Evolutionary conservation across 2,797 vertebrate species (phyloP).

Genomic region (Lepilemur ruficaudatus): DNA sequence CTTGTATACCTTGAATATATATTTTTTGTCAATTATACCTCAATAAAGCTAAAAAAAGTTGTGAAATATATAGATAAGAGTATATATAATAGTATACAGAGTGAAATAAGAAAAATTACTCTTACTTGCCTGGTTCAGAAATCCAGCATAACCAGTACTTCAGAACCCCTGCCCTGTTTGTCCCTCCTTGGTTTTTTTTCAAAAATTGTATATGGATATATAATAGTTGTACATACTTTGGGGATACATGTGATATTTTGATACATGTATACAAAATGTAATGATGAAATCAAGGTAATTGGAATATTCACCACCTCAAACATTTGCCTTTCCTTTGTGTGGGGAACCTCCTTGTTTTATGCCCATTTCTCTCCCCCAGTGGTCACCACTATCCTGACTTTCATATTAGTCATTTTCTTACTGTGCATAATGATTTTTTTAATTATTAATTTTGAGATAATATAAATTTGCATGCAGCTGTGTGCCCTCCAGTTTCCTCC

Average conservation of each 20-base stretch:
- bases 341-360: neutral
- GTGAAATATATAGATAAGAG: neutral
- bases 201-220: neutral
- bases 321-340: neutral
- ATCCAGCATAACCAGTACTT: neutral
- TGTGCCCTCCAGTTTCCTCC: neutral
- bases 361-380: neutral
- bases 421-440: neutral
- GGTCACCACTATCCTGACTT: neutral
- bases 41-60: neutral
- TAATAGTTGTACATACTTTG: neutral
- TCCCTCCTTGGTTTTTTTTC: neutral
- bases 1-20: neutral
- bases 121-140: neutral
- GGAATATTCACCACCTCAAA: neutral
- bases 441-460: neutral
- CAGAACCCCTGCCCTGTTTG: neutral
- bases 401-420: neutral
- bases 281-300: neutral
- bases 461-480: neutral
- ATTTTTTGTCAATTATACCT: neutral
- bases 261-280: neutral
- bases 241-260: neutral
- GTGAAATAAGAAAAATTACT: neutral
- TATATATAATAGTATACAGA: neutral